Evolutionary conservation across 1,140 invertebrate species (phyloP), one percentile per base, ranked within the genome.

Genomic region (Brachionus rubens): DNA sequence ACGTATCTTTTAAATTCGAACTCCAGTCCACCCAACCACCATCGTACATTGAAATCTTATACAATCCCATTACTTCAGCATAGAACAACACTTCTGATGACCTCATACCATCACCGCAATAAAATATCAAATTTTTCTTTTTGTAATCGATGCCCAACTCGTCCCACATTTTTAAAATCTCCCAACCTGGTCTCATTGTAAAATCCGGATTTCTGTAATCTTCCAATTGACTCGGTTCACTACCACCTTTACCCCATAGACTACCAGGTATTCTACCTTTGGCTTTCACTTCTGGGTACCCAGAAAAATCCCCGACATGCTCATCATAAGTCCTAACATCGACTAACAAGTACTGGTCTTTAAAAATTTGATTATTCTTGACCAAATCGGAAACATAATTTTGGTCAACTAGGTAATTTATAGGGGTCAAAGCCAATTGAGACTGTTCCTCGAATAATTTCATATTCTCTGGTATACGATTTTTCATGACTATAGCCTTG

Each of bases 11-110:
- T 7, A 24, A 36, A 30, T 72, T 54, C 3, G 68, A 4, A 24
- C 46, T 72, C 68, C 68, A 72, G n/a, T 72, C 68, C 26, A 48
- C n/a, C 68, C 68, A 72, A n/a, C 68, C 68, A 16, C 68, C 68
- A 19, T 72, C 68, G 28, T 72, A 72, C 46, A 72, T 48, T 21
- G 68, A 72, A 26, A 72, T 72, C 28, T 72, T 72, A 30, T 72
- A 72, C 10, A 72, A 30, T 1, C 68, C 68, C 10, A 72, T 72
- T 24, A 72, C 26, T 24, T 72, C 68, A n/a, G 68, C 68, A 40
- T 72, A 72, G 24, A 72, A 72, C 68, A 72, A 24, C 1, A 72
- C 68, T 36, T 72, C 68, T 4, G 68, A 46, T 16, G 43, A 33
- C 6, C 68, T 48, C 68, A 33, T 26, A 19, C 68, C 68, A 72